Evolutionary conservation across 2,888 invertebrate species (phyloP).

Genomic region (Phalangium opilio): DNA sequence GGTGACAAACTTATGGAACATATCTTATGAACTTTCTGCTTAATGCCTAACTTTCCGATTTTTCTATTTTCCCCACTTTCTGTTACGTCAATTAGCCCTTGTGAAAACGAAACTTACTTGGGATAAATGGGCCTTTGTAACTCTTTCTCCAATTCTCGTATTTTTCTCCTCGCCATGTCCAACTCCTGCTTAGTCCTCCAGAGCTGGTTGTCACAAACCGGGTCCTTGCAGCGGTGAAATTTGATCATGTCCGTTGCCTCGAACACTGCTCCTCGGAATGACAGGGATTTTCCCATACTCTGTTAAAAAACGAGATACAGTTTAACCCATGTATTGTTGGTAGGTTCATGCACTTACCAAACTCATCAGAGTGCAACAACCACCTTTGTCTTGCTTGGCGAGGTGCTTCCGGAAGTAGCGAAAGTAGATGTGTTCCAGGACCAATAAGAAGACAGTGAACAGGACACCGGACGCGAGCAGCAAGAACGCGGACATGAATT

Average conservation of each 20-base stretch:
- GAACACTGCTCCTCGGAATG: conserved; percentile 30
- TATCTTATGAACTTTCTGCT: too few species aligned
- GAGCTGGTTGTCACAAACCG: conserved; percentile 61
- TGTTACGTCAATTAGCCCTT: too few species aligned
- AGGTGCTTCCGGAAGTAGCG: conserved; percentile 68
- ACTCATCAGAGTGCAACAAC: conserved; percentile 86
- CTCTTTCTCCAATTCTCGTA: conserved; percentile 54
- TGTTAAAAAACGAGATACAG: too few species aligned
- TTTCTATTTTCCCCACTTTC: too few species aligned
- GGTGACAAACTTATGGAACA: too few species aligned
- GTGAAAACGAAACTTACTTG: too few species aligned
- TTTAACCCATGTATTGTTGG: too few species aligned
- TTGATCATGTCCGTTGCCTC: conserved; percentile 35
- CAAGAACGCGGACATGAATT: conserved; percentile 93
- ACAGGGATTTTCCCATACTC: conserved; percentile 30
- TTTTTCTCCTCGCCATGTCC: conserved; percentile 66
- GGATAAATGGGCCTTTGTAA: background rate
- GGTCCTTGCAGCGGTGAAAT: conserved; percentile 45
- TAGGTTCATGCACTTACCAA: conserved; percentile 53
- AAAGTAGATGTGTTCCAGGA: conserved; percentile 87
- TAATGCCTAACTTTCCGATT: too few species aligned
- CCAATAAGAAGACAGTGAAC: conserved; percentile 67
- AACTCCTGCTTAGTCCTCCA: conserved; percentile 85
- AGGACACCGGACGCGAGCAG: conserved; percentile 87
- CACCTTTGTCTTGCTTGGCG: conserved; percentile 72